Conservation (phyloP, 2,113 vertebrate genomes). For the Setophaga kirtlandii region DNA sequence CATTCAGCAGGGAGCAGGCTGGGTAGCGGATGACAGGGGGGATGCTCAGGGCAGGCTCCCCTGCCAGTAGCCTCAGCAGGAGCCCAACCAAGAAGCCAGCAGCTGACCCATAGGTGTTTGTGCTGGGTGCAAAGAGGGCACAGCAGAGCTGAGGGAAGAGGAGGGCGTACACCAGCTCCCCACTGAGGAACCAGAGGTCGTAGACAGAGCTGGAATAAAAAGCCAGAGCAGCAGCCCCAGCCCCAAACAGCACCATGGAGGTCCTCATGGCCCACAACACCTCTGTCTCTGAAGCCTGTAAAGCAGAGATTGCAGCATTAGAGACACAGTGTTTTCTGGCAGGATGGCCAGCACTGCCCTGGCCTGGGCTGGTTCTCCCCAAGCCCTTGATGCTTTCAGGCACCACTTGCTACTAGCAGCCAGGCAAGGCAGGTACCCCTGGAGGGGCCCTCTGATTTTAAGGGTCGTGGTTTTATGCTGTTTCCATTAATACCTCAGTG, state of each 20-base stretch:
- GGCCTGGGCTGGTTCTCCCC: not conserved
- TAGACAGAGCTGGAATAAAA: slow-evolving; percentile 79
- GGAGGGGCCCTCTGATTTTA: not conserved
- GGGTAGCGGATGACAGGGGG: slow-evolving; percentile 68
- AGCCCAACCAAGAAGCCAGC: slow-evolving; percentile 72
- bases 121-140: slow-evolving; percentile 74
- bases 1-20: slow-evolving; percentile 59
- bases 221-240: slow-evolving; percentile 72
- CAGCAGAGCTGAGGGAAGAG: slow-evolving; percentile 86
- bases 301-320: not conserved
- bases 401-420: not conserved
- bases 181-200: slow-evolving; percentile 83
- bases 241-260: slow-evolving; percentile 77
- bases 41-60: slow-evolving; percentile 76
- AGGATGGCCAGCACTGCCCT: not conserved
- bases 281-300: slow-evolving; percentile 80
- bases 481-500: not conserved
- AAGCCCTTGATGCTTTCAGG: not conserved
- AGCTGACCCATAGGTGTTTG: slow-evolving; percentile 77
- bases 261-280: slow-evolving; percentile 81
- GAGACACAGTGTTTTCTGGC: not conserved
- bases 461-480: not conserved
- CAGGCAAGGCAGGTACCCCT: not conserved
- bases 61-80: slow-evolving; percentile 76
- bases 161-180: slow-evolving; percentile 82